These are phyloP conservation scores for Phrixothrix hirtus DNA, from an alignment of 2,888 invertebrate species.

Conservation along the genomic window DNA sequence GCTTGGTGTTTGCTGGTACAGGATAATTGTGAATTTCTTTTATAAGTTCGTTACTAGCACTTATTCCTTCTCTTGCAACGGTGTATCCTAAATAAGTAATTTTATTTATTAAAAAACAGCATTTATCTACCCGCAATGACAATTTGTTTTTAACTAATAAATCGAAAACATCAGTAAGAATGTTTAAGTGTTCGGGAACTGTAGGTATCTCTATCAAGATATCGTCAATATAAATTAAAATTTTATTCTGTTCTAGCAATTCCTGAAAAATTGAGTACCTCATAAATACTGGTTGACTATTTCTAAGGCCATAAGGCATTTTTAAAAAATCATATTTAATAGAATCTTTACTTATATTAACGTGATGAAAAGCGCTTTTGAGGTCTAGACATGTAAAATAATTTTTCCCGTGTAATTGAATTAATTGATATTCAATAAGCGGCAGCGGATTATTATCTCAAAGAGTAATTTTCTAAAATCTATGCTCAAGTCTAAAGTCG, in stretches of 20 bases:
- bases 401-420: not conserved
- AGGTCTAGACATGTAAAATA: not conserved
- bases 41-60: conserved; percentile 4
- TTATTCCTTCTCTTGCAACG: conserved; percentile 10
- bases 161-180: conserved; percentile 14
- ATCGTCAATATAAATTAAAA: conserved; percentile 32
- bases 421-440: not conserved
- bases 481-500: not conserved
- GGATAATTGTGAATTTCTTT: conserved; percentile 8
- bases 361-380: not conserved
- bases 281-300: conserved; percentile 35
- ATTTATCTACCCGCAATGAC: conserved; percentile 19
- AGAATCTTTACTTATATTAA: not conserved
- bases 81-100: conserved; percentile 22
- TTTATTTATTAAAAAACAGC: conserved; percentile 11
- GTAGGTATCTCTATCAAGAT: conserved; percentile 23
- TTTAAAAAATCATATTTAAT: conserved; percentile 32
- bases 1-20: conserved; percentile 13
- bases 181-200: conserved; percentile 25
- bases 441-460: not conserved
- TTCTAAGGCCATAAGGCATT: conserved; percentile 40
- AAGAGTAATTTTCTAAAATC: not conserved
- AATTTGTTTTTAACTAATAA: conserved; percentile 8
- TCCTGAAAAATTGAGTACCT: conserved; percentile 24
- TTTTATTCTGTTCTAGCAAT: conserved; percentile 12